Evolutionary conservation across 2,797 vertebrate genomes (phyloP).

Genomic region (Gallinago solitaria): DNA sequence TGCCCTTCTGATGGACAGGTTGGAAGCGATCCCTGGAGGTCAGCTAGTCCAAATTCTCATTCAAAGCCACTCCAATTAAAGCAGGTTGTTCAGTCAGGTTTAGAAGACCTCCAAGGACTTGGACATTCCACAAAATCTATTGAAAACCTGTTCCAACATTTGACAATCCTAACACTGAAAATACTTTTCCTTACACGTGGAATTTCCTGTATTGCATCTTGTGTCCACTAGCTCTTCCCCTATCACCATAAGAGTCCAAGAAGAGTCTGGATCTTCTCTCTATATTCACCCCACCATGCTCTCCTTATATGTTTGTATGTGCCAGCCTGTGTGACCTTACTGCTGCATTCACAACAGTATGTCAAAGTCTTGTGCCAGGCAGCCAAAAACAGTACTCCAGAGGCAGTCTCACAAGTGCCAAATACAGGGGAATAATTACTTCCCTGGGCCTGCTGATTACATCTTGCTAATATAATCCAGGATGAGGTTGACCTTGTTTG

Average conservation of each 20-base stretch:
- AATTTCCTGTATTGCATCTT: neutral
- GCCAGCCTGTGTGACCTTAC: neutral
- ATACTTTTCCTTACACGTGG: neutral
- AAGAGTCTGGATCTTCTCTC: neutral
- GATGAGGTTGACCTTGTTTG: neutral
- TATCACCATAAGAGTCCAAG: neutral
- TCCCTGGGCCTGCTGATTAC: neutral
- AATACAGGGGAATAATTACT: neutral
- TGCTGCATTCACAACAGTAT: neutral
- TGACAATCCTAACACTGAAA: neutral
- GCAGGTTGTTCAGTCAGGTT: neutral
- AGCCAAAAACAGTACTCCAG: neutral
- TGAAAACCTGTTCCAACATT: neutral
- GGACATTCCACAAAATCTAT: neutral
- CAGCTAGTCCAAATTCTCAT: neutral
- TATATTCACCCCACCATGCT: rapidly evolving
- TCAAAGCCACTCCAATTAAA: neutral
- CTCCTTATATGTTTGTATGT: neutral
- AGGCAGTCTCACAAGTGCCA: neutral
- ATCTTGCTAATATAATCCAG: neutral
- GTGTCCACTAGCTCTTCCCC: neutral
- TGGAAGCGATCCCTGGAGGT: neutral
- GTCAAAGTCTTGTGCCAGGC: neutral
- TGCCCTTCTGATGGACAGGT: neutral
- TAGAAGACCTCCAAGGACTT: neutral